phyloP scores from a whole-genome alignment of 2,797 vertebrate species.

The Perodicticus potto region DNA sequence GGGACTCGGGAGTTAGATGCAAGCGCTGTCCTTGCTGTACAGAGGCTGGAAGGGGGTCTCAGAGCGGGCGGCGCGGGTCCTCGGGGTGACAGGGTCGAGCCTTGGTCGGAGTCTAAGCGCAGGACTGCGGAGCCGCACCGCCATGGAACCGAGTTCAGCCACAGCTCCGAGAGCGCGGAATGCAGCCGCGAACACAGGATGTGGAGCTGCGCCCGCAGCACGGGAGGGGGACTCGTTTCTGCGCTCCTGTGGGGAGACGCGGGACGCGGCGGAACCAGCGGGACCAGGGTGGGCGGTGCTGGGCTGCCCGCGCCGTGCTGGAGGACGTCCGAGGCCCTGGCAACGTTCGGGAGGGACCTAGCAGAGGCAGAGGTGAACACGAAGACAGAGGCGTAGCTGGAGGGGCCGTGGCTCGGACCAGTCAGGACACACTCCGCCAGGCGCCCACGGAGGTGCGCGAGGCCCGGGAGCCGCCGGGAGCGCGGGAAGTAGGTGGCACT shows the following conservation, averaged over 20 bases:
- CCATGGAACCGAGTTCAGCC: background rate
- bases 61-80: background rate
- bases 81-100: no score
- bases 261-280: no score
- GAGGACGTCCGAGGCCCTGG: background rate
- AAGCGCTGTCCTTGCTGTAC: background rate
- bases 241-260: background rate
- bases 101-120: background rate
- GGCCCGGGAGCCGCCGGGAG: background rate
- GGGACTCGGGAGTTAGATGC: no score
- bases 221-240: background rate
- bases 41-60: no score
- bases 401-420: background rate
- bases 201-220: rapidly evolving
- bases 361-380: no score
- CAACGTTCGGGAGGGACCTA: background rate
- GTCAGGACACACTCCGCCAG: no score
- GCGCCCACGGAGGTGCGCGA: background rate
- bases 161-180: background rate
- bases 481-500: rapidly evolving
- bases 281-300: background rate
- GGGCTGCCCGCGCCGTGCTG: rapidly evolving
- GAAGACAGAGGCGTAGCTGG: rapidly evolving
- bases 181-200: background rate
- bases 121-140: background rate